These are phyloP conservation scores for Lepidurus couesii DNA, from an alignment of 1,140 invertebrate genomes.

Conservation along the genomic window DNA sequence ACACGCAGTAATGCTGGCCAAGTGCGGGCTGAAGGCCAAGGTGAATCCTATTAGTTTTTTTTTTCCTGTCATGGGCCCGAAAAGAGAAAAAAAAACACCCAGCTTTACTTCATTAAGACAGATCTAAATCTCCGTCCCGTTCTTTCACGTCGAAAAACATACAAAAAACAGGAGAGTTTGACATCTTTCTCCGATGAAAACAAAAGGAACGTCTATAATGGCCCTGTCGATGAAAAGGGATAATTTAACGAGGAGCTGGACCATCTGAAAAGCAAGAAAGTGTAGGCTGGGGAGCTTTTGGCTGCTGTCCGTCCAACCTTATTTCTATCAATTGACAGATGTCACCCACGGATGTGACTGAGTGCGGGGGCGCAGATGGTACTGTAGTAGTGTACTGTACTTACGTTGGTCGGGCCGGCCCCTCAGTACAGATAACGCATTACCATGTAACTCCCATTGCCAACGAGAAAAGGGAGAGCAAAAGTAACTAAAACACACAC, in stretches of 20 bases:
- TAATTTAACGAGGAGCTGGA: background rate
- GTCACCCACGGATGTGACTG: background rate
- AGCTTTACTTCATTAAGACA: background rate
- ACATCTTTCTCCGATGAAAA: background rate
- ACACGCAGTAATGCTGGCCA: background rate
- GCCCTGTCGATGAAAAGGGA: background rate
- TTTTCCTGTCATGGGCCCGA: background rate
- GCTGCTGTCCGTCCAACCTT: background rate
- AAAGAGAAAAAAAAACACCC: background rate
- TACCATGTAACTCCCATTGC: background rate
- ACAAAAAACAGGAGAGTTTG: background rate
- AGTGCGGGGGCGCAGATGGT: constrained; percentile 16
- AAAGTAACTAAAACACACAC: background rate
- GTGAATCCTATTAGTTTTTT: background rate
- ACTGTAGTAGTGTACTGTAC: too few species aligned
- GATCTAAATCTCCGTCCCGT: background rate
- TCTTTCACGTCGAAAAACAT: background rate
- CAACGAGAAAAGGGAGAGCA: background rate
- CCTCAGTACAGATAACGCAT: background rate
- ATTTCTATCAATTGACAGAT: constrained; percentile 16
- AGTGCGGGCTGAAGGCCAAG: background rate
- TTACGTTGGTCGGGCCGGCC: background rate
- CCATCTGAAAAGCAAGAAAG: background rate
- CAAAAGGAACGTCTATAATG: background rate
- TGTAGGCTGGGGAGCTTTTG: background rate